Conservation (phyloP, 2,113 vertebrate species). For the Sisor rabdophorus region DNA sequence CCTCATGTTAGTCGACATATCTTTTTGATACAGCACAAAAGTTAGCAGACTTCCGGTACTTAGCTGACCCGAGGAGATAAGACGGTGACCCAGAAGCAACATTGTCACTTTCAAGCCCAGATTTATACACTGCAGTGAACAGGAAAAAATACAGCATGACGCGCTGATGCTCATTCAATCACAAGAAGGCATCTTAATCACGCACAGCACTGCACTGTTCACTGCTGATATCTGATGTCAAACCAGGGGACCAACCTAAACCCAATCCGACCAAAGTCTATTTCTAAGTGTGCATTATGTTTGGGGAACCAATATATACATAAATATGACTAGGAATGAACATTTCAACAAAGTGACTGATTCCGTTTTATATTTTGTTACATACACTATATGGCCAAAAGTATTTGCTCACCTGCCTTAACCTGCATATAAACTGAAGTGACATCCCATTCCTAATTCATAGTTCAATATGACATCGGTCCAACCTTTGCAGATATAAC, state of each 20-base stretch:
- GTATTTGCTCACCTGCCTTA: too few species aligned
- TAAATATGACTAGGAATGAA: background rate
- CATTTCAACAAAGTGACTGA: background rate
- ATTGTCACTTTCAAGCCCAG: conserved; percentile 66
- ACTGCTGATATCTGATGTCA: too few species aligned
- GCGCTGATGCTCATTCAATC: background rate
- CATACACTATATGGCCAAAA: too few species aligned
- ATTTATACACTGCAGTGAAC: conserved; percentile 60
- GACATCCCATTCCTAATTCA: too few species aligned
- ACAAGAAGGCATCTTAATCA: background rate
- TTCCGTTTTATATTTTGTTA: too few species aligned
- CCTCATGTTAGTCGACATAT: conserved; percentile 57
- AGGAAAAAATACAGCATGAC: background rate
- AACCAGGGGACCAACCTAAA: background rate
- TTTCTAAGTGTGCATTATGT: background rate
- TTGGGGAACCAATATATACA: background rate
- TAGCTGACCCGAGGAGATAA: conserved; percentile 67
- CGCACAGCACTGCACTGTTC: background rate
- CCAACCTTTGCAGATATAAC: too few species aligned
- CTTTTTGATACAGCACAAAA: conserved; percentile 82
- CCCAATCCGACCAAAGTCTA: background rate
- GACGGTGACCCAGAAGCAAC: conserved; percentile 67
- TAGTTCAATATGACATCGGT: too few species aligned
- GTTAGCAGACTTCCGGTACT: conserved; percentile 72
- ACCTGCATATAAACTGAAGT: too few species aligned